Conservation (phyloP, 2,797 vertebrate species). For the Nyctibius grandis region DNA sequence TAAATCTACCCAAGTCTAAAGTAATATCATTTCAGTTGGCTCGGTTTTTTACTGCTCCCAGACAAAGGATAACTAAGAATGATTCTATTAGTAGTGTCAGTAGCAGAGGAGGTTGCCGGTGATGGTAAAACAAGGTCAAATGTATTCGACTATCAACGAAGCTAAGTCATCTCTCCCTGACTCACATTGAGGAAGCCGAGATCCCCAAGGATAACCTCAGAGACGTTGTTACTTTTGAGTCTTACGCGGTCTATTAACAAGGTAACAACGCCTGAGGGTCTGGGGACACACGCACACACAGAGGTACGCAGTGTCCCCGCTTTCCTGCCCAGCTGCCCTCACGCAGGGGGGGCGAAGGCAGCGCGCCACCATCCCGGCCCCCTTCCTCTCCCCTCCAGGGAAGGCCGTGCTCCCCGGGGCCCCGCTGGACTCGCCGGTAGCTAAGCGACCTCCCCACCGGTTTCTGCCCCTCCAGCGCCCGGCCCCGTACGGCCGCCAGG, state of each 20-base stretch:
- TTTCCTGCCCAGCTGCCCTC: not conserved
- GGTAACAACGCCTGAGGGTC: too few species aligned
- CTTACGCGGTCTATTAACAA: too few species aligned
- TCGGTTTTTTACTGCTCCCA: not conserved
- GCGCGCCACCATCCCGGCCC: rapidly evolving
- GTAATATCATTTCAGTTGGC: not conserved
- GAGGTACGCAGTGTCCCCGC: rapidly evolving
- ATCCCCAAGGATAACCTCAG: not conserved
- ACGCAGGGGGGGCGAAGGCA: not conserved
- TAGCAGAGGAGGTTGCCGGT: not conserved
- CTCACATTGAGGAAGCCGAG: rapidly evolving
- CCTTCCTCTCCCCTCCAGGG: not conserved
- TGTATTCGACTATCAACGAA: rapidly evolving
- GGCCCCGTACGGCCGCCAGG: too few species aligned
- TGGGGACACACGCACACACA: not conserved
- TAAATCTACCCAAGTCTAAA: not conserved
- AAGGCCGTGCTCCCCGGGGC: too few species aligned
- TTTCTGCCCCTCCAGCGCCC: not conserved
- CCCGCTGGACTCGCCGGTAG: too few species aligned
- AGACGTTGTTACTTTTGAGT: not conserved
- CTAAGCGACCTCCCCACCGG: not conserved
- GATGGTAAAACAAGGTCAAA: not conserved
- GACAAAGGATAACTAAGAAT: not conserved
- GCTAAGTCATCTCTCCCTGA: too few species aligned
- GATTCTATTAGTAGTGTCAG: not conserved